phyloP scores from a whole-genome alignment of 2,113 vertebrate species.

The Sinocyclocheilus grahami region DNA sequence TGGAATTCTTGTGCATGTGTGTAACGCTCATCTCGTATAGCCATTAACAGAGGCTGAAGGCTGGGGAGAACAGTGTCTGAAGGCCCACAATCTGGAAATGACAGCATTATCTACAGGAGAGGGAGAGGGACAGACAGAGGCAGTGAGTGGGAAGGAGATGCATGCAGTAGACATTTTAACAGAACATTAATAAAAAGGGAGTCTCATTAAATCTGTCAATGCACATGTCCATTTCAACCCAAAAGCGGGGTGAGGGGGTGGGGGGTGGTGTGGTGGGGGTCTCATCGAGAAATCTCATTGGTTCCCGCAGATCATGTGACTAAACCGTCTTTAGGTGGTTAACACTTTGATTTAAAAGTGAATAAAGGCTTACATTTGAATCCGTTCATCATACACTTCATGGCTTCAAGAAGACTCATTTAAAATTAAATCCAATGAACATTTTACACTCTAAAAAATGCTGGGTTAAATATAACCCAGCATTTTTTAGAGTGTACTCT shows the following conservation, averaged over 20 bases:
- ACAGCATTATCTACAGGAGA: conserved; percentile 52
- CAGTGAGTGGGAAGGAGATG: background rate
- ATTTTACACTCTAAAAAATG: background rate
- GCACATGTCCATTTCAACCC: too few relatives aligned
- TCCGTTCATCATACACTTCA: background rate
- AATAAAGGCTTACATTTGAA: background rate
- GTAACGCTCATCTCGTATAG: conserved; percentile 63
- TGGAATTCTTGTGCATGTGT: conserved; percentile 60
- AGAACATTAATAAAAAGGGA: background rate
- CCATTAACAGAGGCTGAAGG: conserved; percentile 59
- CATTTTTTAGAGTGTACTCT: background rate
- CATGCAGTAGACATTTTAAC: background rate
- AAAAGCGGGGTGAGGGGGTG: too few relatives aligned
- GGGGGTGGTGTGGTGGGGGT: too few relatives aligned
- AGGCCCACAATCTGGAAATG: conserved; percentile 43
- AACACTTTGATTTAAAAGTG: background rate
- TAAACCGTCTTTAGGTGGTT: background rate
- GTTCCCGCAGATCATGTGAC: background rate
- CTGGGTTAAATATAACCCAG: too few relatives aligned
- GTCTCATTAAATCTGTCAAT: background rate
- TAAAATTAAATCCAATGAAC: background rate
- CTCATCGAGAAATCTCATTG: background rate
- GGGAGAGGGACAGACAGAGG: background rate
- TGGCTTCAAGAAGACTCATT: background rate
- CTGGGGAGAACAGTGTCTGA: conserved; percentile 38